A percentile compares a stretch with the other conserved stretches of the same genome.
These are phyloP conservation scores for Entelurus aequoreus DNA, from an alignment of 2,113 vertebrate genomes.

Conservation along the genomic window DNA sequence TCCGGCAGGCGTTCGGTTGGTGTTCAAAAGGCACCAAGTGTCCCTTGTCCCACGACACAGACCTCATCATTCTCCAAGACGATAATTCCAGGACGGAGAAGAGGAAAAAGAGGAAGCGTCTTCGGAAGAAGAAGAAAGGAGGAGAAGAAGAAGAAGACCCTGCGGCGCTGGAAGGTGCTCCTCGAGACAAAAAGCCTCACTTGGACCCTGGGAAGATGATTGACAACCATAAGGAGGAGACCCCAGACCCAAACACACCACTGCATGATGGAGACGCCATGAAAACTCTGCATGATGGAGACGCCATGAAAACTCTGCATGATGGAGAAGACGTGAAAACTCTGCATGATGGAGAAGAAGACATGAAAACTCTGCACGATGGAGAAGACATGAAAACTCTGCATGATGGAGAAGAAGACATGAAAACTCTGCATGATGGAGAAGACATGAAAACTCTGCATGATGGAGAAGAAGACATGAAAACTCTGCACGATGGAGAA, in stretches of 20 bases:
- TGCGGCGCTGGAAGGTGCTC: slow-evolving; percentile 24
- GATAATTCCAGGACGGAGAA: slow-evolving; percentile 77
- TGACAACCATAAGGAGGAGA: slow-evolving; percentile 23
- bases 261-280: slow-evolving; percentile 9
- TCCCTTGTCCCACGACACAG: slow-evolving; percentile 87
- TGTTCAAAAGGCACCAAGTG: slow-evolving; percentile 85
- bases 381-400: too few relatives aligned
- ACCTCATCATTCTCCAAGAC: slow-evolving; percentile 88
- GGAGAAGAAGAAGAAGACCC: slow-evolving; percentile 26
- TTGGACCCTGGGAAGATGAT: slow-evolving; percentile 35
- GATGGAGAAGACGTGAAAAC: slow-evolving; percentile 1
- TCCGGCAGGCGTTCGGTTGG: slow-evolving; percentile 88
- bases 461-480: neutral
- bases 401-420: neutral
- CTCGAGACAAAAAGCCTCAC: slow-evolving; percentile 54
- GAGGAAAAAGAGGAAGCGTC: slow-evolving; percentile 70
- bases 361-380: too few relatives aligned
- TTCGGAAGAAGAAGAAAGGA: slow-evolving; percentile 55
- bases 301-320: too few relatives aligned
- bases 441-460: neutral
- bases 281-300: neutral
- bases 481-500: too few relatives aligned
- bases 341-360: neutral
- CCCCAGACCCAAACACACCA: neutral
- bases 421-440: slow-evolving; percentile 3